Evolutionary conservation across 2,888 invertebrate genomes (phyloP), one percentile per base, ranked within the genome.

Genomic region (Parapristionchus giblindavisi): DNA sequence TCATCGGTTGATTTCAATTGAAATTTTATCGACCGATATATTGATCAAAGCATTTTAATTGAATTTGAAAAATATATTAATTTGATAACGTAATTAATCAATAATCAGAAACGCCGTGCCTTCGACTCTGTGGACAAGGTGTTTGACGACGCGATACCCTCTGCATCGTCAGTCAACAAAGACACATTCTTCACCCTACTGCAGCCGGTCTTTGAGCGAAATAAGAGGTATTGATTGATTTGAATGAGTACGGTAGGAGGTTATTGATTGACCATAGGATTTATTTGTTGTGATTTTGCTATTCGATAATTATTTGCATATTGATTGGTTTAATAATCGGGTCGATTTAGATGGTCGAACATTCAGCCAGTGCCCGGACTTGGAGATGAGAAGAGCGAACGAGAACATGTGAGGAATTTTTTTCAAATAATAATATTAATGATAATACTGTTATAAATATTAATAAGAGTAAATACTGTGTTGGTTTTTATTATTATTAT

Each of bases 71-170:
- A 6, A 51, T 32, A 8, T 52, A 27, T n/a, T 51, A 4, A 4
- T 27, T 32, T 58, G 6, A 8, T 17, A 34, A 11, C 61, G 34
- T 61, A 21, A 61, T 21, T 21, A 11, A 32, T 56, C 5, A 43
- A 43, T 29, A 8, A 24, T 8, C 29, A 91, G 34, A 94, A 93
- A 87, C 91, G 97, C 77, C 91, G 94, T 76, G 93, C 97, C 0
- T 99, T 94, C 88, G 99, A 99, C 89, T 98, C 97, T 6, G 93
- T 99, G 58, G 99, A 99, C 89, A 95, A 95, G 0, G 92, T 92
- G 79, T 95, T 98, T 89, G 95, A 96, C 88, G 94, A 99, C 87
- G 90, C 91, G 54, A 90, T 96, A 68, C 98, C 98, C 1, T 91
- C 92, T 2, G 91, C 92, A 72, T 21, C 52, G 48, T 76, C 78